Percentiles rank a stretch among this genome's conserved stretches.
phyloP scores from a whole-genome alignment of 2,797 vertebrate species.

The Cyclura pinguis region DNA sequence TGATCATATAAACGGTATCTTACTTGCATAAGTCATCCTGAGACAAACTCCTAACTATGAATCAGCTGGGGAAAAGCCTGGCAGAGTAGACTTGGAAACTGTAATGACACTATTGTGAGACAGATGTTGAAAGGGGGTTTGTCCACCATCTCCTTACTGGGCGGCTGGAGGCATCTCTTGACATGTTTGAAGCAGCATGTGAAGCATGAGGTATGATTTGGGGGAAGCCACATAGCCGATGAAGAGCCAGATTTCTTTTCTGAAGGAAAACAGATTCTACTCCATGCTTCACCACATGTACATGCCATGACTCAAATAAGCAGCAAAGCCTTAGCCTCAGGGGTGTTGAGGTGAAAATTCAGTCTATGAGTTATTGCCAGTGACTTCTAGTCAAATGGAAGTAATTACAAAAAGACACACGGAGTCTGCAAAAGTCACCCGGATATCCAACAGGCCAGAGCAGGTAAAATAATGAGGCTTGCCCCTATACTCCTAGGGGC shows the following conservation, averaged over 20 bases:
- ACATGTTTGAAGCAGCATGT: background rate
- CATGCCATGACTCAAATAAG: background rate
- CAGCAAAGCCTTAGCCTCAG: background rate
- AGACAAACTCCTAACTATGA: background rate
- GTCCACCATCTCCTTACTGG: background rate
- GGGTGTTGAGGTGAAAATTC: background rate
- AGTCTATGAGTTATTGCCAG: background rate
- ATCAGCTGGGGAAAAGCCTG: background rate
- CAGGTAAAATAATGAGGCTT: background rate
- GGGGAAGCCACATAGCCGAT: background rate
- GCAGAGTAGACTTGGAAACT: background rate
- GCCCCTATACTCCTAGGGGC: background rate
- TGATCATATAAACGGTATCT: background rate
- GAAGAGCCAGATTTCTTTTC: background rate
- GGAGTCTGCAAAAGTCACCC: background rate
- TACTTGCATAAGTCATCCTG: background rate
- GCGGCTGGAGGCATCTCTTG: background rate
- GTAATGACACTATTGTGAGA: background rate
- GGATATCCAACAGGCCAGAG: background rate
- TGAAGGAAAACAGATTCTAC: background rate
- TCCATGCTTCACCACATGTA: too few species aligned
- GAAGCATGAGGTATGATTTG: background rate
- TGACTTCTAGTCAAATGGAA: background rate
- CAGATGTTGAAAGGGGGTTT: background rate
- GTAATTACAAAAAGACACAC: slow-evolving; percentile 4